Conservation (phyloP, 2,113 vertebrate species). For the Reinhardtius hippoglossoides region DNA sequence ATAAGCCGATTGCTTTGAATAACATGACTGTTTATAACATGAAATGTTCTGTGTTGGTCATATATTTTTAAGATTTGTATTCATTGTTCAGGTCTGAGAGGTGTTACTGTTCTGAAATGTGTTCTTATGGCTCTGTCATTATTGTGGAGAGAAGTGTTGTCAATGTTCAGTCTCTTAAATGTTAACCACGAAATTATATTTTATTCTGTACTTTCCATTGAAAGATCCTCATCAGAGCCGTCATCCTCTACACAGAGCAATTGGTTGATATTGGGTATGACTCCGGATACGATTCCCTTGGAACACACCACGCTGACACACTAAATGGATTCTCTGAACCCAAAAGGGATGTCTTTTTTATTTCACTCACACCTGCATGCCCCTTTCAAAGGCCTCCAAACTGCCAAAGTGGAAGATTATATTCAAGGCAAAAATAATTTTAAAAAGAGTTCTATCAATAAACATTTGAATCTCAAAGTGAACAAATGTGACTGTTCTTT, state of each 20-base stretch:
- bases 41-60: constrained; percentile 20
- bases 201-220: not conserved
- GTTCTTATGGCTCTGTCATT: not conserved
- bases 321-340: constrained; percentile 1
- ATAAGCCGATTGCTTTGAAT: not conserved
- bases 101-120: constrained; percentile 18
- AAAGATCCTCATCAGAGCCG: too few relatives aligned
- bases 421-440: not conserved
- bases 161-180: not conserved
- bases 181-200: not conserved
- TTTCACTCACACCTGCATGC: constrained; percentile 25
- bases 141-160: not conserved
- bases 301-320: not conserved
- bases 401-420: not conserved
- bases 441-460: constrained; percentile 41
- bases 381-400: not conserved
- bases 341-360: not conserved
- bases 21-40: not conserved
- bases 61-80: constrained; percentile 23
- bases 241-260: not conserved
- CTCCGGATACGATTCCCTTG: not conserved
- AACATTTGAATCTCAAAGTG: constrained; percentile 32
- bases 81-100: constrained; percentile 6
- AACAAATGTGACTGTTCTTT: constrained; percentile 29
- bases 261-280: not conserved